Percentiles rank a stretch among this genome's conserved stretches.
phyloP scores from a whole-genome alignment of 2,113 vertebrate genomes.

The Rana temporaria region DNA sequence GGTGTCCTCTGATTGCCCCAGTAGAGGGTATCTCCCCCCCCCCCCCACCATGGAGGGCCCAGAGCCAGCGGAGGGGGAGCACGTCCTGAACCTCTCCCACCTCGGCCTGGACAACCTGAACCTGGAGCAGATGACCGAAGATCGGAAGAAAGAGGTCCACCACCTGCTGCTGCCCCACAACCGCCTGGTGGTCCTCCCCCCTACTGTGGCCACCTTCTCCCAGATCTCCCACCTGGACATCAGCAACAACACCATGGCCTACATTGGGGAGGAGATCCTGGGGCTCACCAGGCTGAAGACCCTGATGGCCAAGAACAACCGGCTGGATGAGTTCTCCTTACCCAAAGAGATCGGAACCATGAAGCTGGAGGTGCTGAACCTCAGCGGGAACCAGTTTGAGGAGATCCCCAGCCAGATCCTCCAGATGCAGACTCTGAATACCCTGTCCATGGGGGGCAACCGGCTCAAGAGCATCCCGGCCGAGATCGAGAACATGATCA shows the following conservation, averaged over 20 bases:
- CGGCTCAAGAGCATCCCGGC: constrained; percentile 87
- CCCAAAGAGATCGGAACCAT: constrained; percentile 85
- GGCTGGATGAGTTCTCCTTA: constrained; percentile 85
- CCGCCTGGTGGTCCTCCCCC: constrained; percentile 76
- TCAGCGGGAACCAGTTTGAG: constrained; percentile 92
- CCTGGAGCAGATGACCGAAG: constrained; percentile 69
- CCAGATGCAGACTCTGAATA: constrained; percentile 83
- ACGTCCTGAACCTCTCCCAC: constrained; percentile 78
- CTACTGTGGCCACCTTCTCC: constrained; percentile 77
- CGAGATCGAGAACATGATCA: constrained; percentile 88
- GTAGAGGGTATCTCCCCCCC: constrained; percentile 32
- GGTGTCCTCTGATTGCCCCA: neutral
- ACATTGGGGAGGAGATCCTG: constrained; percentile 82
- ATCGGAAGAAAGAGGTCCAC: constrained; percentile 73
- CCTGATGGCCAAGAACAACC: constrained; percentile 94
- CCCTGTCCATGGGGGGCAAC: constrained; percentile 95
- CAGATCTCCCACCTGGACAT: constrained; percentile 89
- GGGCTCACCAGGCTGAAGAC: constrained; percentile 80
- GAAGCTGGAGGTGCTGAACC: constrained; percentile 88
- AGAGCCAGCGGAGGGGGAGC: constrained; percentile 59
- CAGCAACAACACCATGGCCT: constrained; percentile 85
- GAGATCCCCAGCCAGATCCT: constrained; percentile 83
- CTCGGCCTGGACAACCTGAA: constrained; percentile 71
- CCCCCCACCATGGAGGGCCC: constrained; percentile 42
- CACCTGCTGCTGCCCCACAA: constrained; percentile 84